Evolutionary conservation across 1,140 invertebrate genomes (phyloP).

Genomic region (Antheraea pernyi): DNA sequence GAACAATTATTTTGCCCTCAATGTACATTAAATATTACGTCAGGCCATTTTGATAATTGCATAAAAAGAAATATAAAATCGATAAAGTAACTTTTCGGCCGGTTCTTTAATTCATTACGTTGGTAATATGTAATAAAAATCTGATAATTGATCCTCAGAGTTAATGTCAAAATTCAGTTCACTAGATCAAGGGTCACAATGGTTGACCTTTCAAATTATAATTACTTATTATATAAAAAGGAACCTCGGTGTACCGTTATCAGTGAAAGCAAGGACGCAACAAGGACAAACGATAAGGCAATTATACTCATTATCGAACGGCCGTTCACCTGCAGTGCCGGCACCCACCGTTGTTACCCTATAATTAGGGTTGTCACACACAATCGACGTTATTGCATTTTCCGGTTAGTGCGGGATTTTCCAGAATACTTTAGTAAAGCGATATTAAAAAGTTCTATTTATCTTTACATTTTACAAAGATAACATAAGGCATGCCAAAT

Average conservation of each 20-base stretch:
- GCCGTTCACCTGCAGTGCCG: slow-evolving; percentile 30
- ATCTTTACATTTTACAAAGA: too few species aligned
- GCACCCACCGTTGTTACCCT: slow-evolving; percentile 26
- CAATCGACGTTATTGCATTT: background rate
- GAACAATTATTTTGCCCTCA: background rate
- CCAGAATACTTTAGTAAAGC: background rate
- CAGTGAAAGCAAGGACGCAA: slow-evolving; percentile 73
- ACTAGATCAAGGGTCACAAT: slow-evolving; percentile 27
- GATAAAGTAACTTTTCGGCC: background rate
- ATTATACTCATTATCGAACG: slow-evolving; percentile 60
- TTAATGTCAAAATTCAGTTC: slow-evolving; percentile 30
- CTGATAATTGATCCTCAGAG: background rate
- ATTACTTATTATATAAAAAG: slow-evolving; percentile 56
- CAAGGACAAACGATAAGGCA: slow-evolving; percentile 63
- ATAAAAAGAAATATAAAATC: background rate
- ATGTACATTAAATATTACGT: background rate
- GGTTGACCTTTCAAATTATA: slow-evolving; percentile 26
- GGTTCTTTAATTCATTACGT: background rate
- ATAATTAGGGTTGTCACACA: slow-evolving; percentile 18
- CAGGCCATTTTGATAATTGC: background rate
- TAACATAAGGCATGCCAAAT: too few species aligned
- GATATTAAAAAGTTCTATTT: too few species aligned
- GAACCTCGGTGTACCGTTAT: slow-evolving; percentile 51
- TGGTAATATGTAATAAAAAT: background rate
- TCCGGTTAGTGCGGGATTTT: background rate